Evolutionary conservation across 2,888 invertebrate species (phyloP), one percentile per base, ranked within the genome.

Genomic region (Nebria brevicollis): DNA sequence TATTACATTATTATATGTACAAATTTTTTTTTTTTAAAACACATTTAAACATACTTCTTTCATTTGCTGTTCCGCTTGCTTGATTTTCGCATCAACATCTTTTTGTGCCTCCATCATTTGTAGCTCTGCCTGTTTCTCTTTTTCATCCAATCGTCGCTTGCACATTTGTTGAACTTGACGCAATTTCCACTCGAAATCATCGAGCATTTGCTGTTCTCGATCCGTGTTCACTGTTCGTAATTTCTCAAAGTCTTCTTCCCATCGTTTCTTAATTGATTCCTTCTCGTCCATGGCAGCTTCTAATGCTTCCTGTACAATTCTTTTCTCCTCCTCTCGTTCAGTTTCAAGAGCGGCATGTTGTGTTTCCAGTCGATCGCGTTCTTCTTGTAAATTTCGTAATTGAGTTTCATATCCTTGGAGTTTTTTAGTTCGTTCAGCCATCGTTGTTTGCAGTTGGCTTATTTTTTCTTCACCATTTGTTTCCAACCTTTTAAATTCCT

Each of bases 171-270:
- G 94, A 85, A 95, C 92, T 87, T 95, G 94, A 66, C 95, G 88
- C 87, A 95, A 90, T 89, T 95, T 95, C 95, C 95, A 96, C 90
- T 96, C 95, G 89, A 95, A 95, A 89, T 96, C 95, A 3, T 93
- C 93, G 84, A 95, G 89, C 86, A 95, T 91, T 82, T 93, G 91
- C 85, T 95, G 94, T 75, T 95, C 95, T 75, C 94, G 90, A 77
- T 94, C 92, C 77, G 93, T 92, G 43, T 93, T 94, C 72, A 94
- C 92, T 0, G 93, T 93, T 2, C 94, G 89, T 66, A 94, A 90
- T 11, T 92, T 91, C 84, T 94, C 94, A 89, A 94, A 93, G n/a
- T 94, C 94, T 0, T 90, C 87, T 7, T 93, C 92, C 92, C 93
- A 94, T 88, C 91, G 91, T 66, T 89, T 89, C 85, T 93, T 91